Evolutionary conservation across 2,113 vertebrate genomes (phyloP), one percentile per base, ranked within the genome.

Genomic region (Ardeotis arabs): DNA sequence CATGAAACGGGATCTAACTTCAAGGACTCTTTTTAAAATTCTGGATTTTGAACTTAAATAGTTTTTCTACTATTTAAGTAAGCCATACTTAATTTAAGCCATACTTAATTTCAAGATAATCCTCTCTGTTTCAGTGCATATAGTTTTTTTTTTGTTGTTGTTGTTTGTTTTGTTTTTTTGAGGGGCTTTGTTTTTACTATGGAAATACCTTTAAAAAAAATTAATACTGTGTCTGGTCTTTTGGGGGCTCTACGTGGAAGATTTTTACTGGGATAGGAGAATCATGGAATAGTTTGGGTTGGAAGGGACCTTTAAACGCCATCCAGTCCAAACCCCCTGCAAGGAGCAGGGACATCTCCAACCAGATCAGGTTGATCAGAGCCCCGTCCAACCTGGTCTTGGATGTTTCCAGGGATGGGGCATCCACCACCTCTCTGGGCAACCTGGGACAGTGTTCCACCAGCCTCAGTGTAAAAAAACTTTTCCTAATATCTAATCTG

Each of bases 211-310:
- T 22, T 60, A 44, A 56, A 56, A 56, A 56, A 56, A 24, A 52
- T 14, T 14, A 39, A 53, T 25, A 19, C 4, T 41, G 12, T 49
- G 7, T 39, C 35, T 82, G 18, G 33, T 69, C 24, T 87, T 78
- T 25, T 0, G 2, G 24, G 28, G 31, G 5, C 16, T 79, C 33
- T 76, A 15, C 21, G 6, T 35, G 9, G 4, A 49, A 0, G 17
- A 11, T 52, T 64, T 76, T 41, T 69, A 4, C 58, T n/a, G 72
- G 60, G 25, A 2, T 10, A 15, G 16, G 15, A 44, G 41, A 44
- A 16, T 44, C 41, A 44, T 44, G 41, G 41, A 44, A 44, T 44
- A 44, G 6, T 44, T 44, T 44, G 41, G 41, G 41, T 44, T 44
- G 14, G 15, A 44, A 44, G 41, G 41, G 41, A 44, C 41, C 41